Base-by-base conservation (phyloP, 2,888 invertebrate species). In the Caenorhabditis japonica region DNA sequence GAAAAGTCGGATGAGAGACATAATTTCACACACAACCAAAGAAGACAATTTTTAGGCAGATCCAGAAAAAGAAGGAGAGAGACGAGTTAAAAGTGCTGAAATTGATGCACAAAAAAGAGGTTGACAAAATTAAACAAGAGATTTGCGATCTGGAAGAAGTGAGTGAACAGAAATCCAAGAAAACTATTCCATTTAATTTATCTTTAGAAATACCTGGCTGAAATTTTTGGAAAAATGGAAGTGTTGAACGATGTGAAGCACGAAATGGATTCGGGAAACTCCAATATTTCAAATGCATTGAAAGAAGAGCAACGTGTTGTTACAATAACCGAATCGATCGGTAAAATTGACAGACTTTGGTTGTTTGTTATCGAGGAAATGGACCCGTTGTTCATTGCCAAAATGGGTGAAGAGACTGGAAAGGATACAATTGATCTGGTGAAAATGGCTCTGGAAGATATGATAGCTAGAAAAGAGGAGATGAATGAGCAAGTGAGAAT, bases 271-370 rank as follows among this genome's bases (percentile, higher is more conserved):
- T 1, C 17, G 7, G 17, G 33, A 30, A 17, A 8, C 8, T 4
- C 3, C 17, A 47, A 2, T 10, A 19, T 33, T 8, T 25, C 25
- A 19, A 17, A n/a, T n/a, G 47, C 25, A n/a, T 17, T 15, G 5
- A 4, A 17, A 3, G 17, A 47, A 17, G 33, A 46, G 13, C n/a
- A 46, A 7, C 7, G 10, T 10, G 30, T 30, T 3, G 2, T 17
- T n/a, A 3, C 4, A 17, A 17, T 49, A 21, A 10, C 12, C 34
- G 4, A 19, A 1, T 12, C 21, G 1, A 12, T 49, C 7, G 12
- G 33, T 34, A 34, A 34, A 15, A 12, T 49, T 13, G 21, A 33
- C 10, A 7, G 34, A 34, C 34, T 49, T 19, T 49, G 49, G 49
- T 19, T 49, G 21, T 5, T 21, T 3, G 49, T 49, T 8, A 19